Base-by-base conservation (phyloP, 2,113 vertebrate species). In the Grammomys surdaster region DNA sequence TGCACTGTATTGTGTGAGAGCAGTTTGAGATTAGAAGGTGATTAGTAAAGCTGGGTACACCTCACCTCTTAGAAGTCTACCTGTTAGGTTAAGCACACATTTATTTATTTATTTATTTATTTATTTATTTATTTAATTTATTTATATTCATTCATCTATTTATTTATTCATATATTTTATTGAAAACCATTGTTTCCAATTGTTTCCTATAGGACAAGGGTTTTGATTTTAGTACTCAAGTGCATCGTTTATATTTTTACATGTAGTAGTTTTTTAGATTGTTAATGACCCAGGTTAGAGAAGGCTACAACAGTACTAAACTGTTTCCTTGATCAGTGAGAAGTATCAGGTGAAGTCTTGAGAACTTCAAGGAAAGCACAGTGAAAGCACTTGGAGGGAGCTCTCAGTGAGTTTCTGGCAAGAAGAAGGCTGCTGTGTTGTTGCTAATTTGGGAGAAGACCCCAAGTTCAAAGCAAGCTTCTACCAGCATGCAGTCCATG, bases 11-110 rank as follows among this genome's bases (percentile, higher is more conserved):
- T 84, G 31, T 96, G 87, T 95, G 1, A 94, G 58, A 96, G 86
- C 10, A 17, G 0, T 81, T 97, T 94, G 43, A 96, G 20, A 95
- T 97, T 97, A 84, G 89, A 92, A 84, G 96, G 80, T 93, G 0
- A 69, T 84, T 60, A 63, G 13, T 84, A 73, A 88, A 40, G 9
- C 54, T 7, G 4, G 19, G 20, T 20, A 13, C 54, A n/a, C 5
- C 40, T 87, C 24, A 89, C 3, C 12, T 56, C 67, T 87, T 65
- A 72, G 17, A 63, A 69, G 14, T 92, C 43, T 54, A 51, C 11
- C 48, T 86, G 4, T 58, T 80, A 88, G 22, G 26, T 77, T 63
- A 10, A 67, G 2, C 46, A 26, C 36, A 54, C 20, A 43, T 36
- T 78, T 31, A 56, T 19, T 43, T 51, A 19, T n/a, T 51, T 56